phyloP scores from a whole-genome alignment of 2,113 vertebrate genomes.

The Pseudorhombus dupliciocellatus region DNA sequence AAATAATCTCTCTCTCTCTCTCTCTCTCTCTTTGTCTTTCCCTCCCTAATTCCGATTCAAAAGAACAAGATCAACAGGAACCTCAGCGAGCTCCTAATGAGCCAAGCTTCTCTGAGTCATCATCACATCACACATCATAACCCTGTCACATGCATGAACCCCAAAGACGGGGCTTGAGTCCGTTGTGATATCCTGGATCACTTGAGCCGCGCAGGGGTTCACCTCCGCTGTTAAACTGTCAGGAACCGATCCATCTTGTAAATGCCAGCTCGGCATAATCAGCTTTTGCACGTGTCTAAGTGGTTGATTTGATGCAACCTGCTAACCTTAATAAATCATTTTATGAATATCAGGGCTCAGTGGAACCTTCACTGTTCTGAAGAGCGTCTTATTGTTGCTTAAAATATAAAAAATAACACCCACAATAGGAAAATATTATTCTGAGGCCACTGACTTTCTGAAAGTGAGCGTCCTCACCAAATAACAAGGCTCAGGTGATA shows the following conservation, averaged over 20 bases:
- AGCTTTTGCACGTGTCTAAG: conserved; percentile 64
- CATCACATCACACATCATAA: conserved; percentile 16
- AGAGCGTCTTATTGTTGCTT: neutral
- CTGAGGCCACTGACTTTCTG: too few species aligned
- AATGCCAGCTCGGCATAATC: conserved; percentile 68
- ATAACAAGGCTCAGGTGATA: too few species aligned
- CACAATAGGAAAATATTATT: too few species aligned
- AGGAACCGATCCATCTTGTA: conserved; percentile 58
- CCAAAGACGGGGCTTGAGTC: conserved; percentile 13
- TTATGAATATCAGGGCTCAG: conserved; percentile 1
- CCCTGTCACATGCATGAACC: neutral
- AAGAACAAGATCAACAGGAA: neutral
- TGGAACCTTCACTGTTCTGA: conserved; percentile 33
- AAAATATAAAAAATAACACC: too few species aligned
- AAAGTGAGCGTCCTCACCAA: too few species aligned
- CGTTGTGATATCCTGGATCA: conserved; percentile 3
- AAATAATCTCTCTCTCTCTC: conserved; percentile 25
- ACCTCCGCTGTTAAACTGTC: conserved; percentile 41
- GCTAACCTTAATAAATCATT: conserved; percentile 48
- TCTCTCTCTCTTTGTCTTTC: conserved; percentile 1
- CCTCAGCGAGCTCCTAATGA: neutral
- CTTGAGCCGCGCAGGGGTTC: conserved; percentile 21
- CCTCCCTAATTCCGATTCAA: conserved; percentile 12
- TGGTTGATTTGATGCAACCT: conserved; percentile 47
- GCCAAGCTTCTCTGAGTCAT: neutral